These are phyloP conservation scores for Thomomys bottae DNA, from an alignment of 2,113 vertebrate genomes.

Conservation along the genomic window DNA sequence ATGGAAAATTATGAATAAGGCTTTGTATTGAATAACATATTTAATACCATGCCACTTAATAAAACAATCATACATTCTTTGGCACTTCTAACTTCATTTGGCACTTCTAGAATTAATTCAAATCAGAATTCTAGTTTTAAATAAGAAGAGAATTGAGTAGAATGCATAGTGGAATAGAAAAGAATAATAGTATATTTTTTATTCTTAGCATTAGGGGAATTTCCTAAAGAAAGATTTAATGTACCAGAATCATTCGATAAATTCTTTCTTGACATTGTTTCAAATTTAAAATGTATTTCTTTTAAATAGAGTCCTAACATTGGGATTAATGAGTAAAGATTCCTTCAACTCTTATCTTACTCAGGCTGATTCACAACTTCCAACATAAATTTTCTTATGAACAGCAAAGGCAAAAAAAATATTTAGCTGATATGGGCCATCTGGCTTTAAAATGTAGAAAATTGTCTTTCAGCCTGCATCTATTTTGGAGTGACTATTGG, in stretches of 20 bases:
- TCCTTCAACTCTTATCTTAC: slow-evolving; percentile 60
- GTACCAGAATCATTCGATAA: not conserved
- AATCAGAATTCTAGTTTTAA: slow-evolving; percentile 50
- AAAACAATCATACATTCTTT: slow-evolving; percentile 27
- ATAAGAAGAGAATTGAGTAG: not conserved
- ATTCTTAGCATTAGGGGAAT: not conserved
- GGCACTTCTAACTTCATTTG: not conserved
- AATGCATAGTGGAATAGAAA: not conserved
- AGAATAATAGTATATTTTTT: not conserved
- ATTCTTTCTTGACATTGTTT: slow-evolving; percentile 41
- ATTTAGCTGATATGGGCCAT: slow-evolving; percentile 75
- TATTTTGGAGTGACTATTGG: slow-evolving; percentile 59
- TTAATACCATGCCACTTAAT: slow-evolving; percentile 28
- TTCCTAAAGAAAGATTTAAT: slow-evolving; percentile 55
- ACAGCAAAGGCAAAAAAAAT: slow-evolving; percentile 63
- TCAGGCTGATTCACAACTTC: slow-evolving; percentile 68
- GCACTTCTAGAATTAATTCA: slow-evolving; percentile 17
- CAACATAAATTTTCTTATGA: slow-evolving; percentile 67
- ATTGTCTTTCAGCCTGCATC: slow-evolving; percentile 61
- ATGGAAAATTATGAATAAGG: slow-evolving; percentile 11
- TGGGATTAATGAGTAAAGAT: slow-evolving; percentile 63
- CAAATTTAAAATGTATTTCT: slow-evolving; percentile 58
- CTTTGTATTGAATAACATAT: not conserved
- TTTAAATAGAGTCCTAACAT: slow-evolving; percentile 65
- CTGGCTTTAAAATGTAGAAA: slow-evolving; percentile 74